phyloP scores from a whole-genome alignment of 2,113 vertebrate species.

The Corythoichthys intestinalis region DNA sequence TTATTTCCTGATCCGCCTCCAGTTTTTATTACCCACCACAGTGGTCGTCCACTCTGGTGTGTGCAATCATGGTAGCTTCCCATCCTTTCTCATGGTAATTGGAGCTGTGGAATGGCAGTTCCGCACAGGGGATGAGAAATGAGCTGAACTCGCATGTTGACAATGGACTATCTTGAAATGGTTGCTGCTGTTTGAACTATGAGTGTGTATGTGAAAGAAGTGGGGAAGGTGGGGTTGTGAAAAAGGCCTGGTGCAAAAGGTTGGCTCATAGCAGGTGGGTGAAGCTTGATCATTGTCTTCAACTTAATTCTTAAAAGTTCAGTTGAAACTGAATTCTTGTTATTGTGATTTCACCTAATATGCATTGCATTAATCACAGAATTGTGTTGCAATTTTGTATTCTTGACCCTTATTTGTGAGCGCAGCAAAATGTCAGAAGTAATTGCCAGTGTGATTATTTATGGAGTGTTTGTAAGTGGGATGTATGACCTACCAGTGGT shows the following conservation, averaged over 20 bases:
- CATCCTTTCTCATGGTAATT: constrained; percentile 77
- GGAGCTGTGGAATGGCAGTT: constrained; percentile 56
- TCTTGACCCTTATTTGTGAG: no score
- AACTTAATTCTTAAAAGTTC: constrained; percentile 1
- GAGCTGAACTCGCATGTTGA: constrained; percentile 43
- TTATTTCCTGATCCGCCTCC: constrained; percentile 49
- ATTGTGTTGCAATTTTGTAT: no score
- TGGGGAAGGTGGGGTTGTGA: constrained; percentile 10
- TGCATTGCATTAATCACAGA: no score
- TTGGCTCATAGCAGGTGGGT: constrained; percentile 61
- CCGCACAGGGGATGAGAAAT: constrained; percentile 18
- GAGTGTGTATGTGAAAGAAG: neutral
- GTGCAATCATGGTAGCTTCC: constrained; percentile 60
- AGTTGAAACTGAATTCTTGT: no score
- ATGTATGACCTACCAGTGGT: no score
- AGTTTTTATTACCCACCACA: constrained; percentile 47
- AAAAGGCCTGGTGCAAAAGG: constrained; percentile 42
- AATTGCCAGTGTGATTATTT: no score
- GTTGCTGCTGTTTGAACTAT: constrained; percentile 29
- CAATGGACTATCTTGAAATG: constrained; percentile 51
- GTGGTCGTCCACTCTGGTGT: constrained; percentile 39
- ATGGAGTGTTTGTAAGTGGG: no score
- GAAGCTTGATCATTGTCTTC: constrained; percentile 22
- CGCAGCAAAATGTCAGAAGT: no score
- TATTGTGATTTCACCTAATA: no score